These are phyloP conservation scores for Aporrectodea caliginosa DNA, from an alignment of 1,140 invertebrate species.

Conservation along the genomic window DNA sequence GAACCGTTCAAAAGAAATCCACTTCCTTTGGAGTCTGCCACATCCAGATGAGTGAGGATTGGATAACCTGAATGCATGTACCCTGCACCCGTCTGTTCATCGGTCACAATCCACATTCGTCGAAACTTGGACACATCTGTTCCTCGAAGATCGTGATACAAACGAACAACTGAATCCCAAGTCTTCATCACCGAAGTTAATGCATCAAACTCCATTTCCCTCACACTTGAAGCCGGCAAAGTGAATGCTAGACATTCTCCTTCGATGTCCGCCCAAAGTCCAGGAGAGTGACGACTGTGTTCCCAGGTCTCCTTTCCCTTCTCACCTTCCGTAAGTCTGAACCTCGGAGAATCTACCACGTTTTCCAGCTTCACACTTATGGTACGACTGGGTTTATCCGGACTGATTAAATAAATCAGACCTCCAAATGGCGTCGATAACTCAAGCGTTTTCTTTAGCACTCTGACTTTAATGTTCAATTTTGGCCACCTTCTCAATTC, in stretches of 20 bases:
- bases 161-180: constrained; percentile 34
- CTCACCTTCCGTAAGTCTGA: constrained; percentile 11
- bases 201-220: constrained; percentile 26
- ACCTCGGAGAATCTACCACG: constrained; percentile 20
- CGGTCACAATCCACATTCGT: constrained; percentile 36
- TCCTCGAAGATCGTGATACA: constrained; percentile 35
- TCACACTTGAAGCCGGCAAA: constrained; percentile 33
- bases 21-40: constrained; percentile 31
- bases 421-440: constrained; percentile 25
- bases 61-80: constrained; percentile 42
- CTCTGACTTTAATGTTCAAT: constrained; percentile 3
- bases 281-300: constrained; percentile 25
- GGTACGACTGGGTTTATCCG: neutral
- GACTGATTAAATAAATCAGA: constrained; percentile 24
- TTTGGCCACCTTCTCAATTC: constrained; percentile 4
- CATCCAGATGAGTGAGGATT: constrained; percentile 39
- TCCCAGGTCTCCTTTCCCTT: constrained; percentile 20
- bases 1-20: constrained; percentile 28
- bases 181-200: constrained; percentile 30
- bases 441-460: neutral
- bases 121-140: constrained; percentile 25
- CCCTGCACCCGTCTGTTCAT: constrained; percentile 35
- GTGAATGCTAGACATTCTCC: constrained; percentile 37
- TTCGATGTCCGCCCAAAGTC: constrained; percentile 39
- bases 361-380: constrained; percentile 4